Conservation (phyloP, 2,888 invertebrate genomes). For the Oligia latruncula region DNA sequence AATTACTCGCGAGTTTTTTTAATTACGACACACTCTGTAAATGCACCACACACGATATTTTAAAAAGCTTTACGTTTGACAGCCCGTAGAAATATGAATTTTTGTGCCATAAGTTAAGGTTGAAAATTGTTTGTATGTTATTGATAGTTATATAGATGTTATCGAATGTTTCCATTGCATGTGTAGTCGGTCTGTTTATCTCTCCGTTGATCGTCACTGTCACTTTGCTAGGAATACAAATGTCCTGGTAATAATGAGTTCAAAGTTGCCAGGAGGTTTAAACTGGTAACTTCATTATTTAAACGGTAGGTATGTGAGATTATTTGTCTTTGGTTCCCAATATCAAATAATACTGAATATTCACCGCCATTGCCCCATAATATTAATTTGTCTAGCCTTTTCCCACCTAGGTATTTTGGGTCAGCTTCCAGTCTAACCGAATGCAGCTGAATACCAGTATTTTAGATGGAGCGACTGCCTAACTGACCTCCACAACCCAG, state of each 20-base stretch:
- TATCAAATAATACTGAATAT: neutral
- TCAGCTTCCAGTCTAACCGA: no score
- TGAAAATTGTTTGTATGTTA: slow-evolving; percentile 22
- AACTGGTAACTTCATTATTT: slow-evolving; percentile 5
- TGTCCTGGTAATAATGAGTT: slow-evolving; percentile 57
- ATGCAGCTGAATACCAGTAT: no score
- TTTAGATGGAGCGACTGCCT: no score
- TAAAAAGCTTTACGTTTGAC: slow-evolving; percentile 52
- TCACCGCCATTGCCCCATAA: neutral
- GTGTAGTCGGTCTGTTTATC: slow-evolving; percentile 71
- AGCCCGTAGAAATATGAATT: neutral
- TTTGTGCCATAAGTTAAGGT: neutral
- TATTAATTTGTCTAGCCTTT: neutral
- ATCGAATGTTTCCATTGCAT: slow-evolving; percentile 72
- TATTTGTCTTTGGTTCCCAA: neutral
- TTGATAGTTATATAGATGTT: slow-evolving; percentile 66
- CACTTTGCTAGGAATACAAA: slow-evolving; percentile 65
- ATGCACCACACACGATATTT: slow-evolving; percentile 68
- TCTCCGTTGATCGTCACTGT: slow-evolving; percentile 70
- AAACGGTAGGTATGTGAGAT: neutral
- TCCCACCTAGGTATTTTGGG: no score
- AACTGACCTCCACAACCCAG: no score
- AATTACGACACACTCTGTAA: slow-evolving; percentile 76
- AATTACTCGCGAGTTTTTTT: slow-evolving; percentile 71
- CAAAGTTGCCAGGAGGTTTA: slow-evolving; percentile 38